These are phyloP conservation scores for Tamandua tetradactyla DNA, from an alignment of 2,797 vertebrate genomes.

Conservation along the genomic window DNA sequence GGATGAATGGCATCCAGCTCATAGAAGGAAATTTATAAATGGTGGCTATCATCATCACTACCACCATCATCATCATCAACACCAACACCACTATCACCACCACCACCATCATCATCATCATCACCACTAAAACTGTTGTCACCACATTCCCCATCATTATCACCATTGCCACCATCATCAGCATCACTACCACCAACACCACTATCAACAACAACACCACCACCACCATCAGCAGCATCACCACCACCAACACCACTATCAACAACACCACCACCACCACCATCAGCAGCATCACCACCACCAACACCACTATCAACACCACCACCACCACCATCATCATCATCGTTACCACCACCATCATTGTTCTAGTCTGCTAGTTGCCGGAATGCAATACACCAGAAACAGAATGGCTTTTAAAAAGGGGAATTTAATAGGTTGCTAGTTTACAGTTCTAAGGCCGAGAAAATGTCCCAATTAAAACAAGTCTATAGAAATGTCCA, in stretches of 20 bases:
- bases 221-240: fast-evolving
- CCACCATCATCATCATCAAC: fast-evolving
- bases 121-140: fast-evolving
- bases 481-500: too few relatives aligned
- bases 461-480: too few relatives aligned
- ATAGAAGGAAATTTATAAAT: not conserved
- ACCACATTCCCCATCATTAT: not conserved
- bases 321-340: not conserved
- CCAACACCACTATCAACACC: fast-evolving
- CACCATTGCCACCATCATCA: not conserved
- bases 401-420: too few relatives aligned
- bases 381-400: too few relatives aligned
- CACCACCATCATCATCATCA: not conserved
- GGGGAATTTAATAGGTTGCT: too few relatives aligned
- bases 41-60: not conserved
- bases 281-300: fast-evolving
- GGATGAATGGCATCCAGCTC: not conserved
- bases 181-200: fast-evolving
- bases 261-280: fast-evolving
- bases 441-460: too few relatives aligned
- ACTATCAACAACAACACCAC: too few relatives aligned
- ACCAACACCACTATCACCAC: fast-evolving
- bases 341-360: fast-evolving
- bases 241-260: fast-evolving
- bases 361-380: too few relatives aligned